Evolutionary conservation across 2,888 invertebrate genomes (phyloP), one percentile per base, ranked within the genome.

Genomic region (Orchesellides sinensis): DNA sequence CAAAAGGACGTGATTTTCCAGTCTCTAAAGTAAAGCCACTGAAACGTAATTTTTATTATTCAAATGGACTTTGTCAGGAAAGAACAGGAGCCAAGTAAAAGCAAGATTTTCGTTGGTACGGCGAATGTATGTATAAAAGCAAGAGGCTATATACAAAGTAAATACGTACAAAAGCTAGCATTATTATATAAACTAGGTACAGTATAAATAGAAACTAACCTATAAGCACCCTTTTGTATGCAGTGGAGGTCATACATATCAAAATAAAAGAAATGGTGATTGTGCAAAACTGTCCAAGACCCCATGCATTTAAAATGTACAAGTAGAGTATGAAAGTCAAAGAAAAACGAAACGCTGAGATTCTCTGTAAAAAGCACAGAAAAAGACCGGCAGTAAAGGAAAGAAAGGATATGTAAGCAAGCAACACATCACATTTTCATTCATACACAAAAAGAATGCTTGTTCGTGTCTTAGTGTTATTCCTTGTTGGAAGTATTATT

Each of bases 171-270:
- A n/a, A n/a, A n/a, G n/a, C n/a, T n/a, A n/a, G n/a, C n/a, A n/a
- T n/a, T 35, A 35, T 35, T 35, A 35, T 35, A 35, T 5, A 14
- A 47, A 47, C 8, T 47, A n/a, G n/a, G n/a, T n/a, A n/a, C n/a
- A n/a, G n/a, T n/a, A n/a, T n/a, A n/a, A n/a, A n/a, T n/a, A n/a
- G n/a, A n/a, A n/a, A n/a, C n/a, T 54, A 54, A 54, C 25, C 23
- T 54, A 45, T 78, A 78, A 78, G 61, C 59, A 47, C 23, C 69
- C 54, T 63, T 78, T 78, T 78, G 78, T 78, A 78, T 78, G 68
- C 78, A 69, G 45, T 59, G 69, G 61, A 49, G 78, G 68, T 78
- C 69, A 78, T 69, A 66, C 61, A 78, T 77, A 40, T 70, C 49
- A 65, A 75, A 65, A 68, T 56, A 63, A 68, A 75, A 70, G 17